phyloP scores from a whole-genome alignment of 2,888 invertebrate genomes.

The Tetramorium bicarinatum region DNA sequence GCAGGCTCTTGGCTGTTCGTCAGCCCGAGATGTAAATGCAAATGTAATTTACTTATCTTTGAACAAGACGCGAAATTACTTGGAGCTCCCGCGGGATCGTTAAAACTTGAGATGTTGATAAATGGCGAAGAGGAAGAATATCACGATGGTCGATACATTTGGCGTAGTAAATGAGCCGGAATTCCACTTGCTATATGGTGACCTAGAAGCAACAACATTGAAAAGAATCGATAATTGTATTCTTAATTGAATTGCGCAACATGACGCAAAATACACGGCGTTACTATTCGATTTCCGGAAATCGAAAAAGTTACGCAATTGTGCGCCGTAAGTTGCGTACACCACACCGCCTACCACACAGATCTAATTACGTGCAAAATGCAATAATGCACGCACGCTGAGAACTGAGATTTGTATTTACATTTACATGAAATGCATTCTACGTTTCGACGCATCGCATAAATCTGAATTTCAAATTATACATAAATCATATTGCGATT shows the following conservation, averaged over 20 bases:
- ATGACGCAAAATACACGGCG: background rate
- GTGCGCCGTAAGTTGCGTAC: background rate
- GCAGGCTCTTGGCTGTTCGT: background rate
- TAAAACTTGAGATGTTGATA: constrained; percentile 53
- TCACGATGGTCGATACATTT: constrained; percentile 31
- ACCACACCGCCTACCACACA: too few relatives aligned
- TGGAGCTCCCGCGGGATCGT: constrained; percentile 5
- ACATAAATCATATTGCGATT: background rate
- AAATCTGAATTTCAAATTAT: constrained; percentile 15
- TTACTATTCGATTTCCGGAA: background rate
- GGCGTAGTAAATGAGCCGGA: constrained; percentile 57
- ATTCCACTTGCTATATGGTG: constrained; percentile 68
- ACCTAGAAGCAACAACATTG: constrained; percentile 72
- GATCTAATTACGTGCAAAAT: constrained; percentile 34
- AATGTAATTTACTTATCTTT: constrained; percentile 28
- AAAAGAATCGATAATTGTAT: constrained; percentile 54
- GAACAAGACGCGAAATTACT: constrained; percentile 9
- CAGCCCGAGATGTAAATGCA: constrained; percentile 19
- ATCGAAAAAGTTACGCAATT: background rate
- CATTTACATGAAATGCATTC: background rate
- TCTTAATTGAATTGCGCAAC: constrained; percentile 11
- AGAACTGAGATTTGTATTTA: constrained; percentile 24
- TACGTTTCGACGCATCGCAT: background rate
- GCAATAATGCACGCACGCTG: background rate
- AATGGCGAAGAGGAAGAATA: constrained; percentile 27